Evolutionary conservation across 2,888 invertebrate species (phyloP), one percentile per base, ranked within the genome.

Genomic region (Agonopterix alstromeriana): DNA sequence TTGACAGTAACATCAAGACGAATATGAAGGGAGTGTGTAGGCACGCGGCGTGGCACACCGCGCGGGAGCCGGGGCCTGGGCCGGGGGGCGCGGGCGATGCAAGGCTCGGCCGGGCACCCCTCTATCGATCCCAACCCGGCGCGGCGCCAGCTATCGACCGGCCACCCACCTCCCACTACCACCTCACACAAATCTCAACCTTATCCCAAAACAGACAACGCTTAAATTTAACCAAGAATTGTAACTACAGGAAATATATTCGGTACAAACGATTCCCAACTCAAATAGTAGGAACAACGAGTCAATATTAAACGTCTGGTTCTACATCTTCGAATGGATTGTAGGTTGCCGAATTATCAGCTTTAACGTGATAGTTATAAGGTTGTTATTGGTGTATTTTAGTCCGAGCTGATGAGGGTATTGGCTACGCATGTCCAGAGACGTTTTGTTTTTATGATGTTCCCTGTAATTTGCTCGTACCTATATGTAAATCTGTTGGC

Each of bases 371-470:
- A 67, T 75, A 70, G 77, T 70, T 70, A 68, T 82, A 76, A 76
- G 77, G 75, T 62, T 60, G 69, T 70, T 67, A 62, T 60, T 62
- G 59, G 54, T 55, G 55, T 10, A 10, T 38, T 38, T 38, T 38
- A 10, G 27, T 5, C 5, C 56, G 55, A 58, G 53, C 62, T 75
- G 10, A 17, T 7, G 36, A 41, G 11, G 66, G 68, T 68, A 69
- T 72, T 69, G 70, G 77, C 68, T 81, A 88, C 88, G 88, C 87
- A 87, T 87, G 88, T 86, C 84, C 81, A 63, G 62, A 62, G 64
- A 64, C 65, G 65, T 71, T 71, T 75, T 73, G 68, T 76, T 74
- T 75, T 74, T 71, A 70, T 65, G 64, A 65, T 11, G 10, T 8
- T 27, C 27, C 27, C 27, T 10, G 38, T 38, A 38, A 42, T 42